These are phyloP conservation scores for Lithobates pipiens DNA, from an alignment of 2,797 vertebrate species.

Conservation along the genomic window DNA sequence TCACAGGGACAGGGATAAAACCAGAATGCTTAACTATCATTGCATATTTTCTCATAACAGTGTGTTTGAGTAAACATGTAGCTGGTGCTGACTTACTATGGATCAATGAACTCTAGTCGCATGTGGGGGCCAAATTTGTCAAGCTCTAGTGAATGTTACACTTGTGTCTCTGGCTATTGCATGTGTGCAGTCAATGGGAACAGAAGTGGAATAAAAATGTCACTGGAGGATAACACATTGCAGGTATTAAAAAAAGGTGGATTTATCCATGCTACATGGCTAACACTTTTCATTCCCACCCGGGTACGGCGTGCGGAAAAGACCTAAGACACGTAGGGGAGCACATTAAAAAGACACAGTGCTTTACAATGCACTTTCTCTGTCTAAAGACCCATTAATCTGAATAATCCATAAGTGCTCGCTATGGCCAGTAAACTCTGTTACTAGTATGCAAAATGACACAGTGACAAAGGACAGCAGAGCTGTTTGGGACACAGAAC, in stretches of 20 bases:
- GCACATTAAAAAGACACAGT: neutral
- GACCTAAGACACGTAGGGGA: conserved; percentile 10
- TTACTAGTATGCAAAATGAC: conserved; percentile 22
- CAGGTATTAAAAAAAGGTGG: neutral
- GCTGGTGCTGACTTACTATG: neutral
- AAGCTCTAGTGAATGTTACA: too few species aligned
- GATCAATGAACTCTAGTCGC: neutral
- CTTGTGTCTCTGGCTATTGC: too few species aligned
- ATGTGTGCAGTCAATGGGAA: too few species aligned
- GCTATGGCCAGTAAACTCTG: neutral
- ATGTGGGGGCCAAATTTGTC: too few species aligned
- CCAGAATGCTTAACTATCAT: neutral
- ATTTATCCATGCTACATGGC: neutral
- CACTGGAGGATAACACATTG: neutral
- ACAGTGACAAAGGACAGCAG: conserved; percentile 26
- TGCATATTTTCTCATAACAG: neutral
- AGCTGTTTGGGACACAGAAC: neutral
- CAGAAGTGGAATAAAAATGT: neutral
- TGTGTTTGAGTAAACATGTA: neutral
- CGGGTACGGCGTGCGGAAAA: neutral
- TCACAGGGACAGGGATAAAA: too few species aligned
- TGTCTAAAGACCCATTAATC: conserved; percentile 17
- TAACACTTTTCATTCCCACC: neutral
- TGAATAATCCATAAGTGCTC: conserved; percentile 35
- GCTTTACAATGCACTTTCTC: neutral